phyloP scores from a whole-genome alignment of 2,888 invertebrate species.

The Pterostichus niger region DNA sequence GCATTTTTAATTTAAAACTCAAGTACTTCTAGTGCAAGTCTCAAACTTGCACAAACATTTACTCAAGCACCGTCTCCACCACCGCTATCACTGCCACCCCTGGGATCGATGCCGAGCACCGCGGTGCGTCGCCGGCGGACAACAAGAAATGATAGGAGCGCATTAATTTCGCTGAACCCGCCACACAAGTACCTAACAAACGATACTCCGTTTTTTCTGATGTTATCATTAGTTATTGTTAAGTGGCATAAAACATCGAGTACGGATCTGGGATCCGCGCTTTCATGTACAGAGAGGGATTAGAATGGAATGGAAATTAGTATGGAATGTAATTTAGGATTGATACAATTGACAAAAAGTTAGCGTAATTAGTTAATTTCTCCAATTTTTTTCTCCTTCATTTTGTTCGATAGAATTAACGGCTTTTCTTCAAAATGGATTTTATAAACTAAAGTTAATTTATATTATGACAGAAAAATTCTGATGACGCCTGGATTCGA shows the following conservation, averaged over 20 bases:
- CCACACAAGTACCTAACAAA: conserved; percentile 60
- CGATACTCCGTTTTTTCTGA: conserved; percentile 60
- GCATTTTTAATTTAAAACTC: conserved; percentile 9
- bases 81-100: neutral
- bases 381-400: too few species aligned
- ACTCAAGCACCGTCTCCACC: conserved; percentile 20
- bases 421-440: too few species aligned
- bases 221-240: conserved; percentile 64
- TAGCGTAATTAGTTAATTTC: too few species aligned
- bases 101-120: conserved; percentile 1
- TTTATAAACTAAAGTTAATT: too few species aligned
- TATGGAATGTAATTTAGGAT: too few species aligned
- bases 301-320: too few species aligned
- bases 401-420: too few species aligned
- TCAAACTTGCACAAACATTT: conserved; percentile 19
- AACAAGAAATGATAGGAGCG: conserved; percentile 63
- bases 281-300: too few species aligned
- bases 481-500: too few species aligned
- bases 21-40: neutral
- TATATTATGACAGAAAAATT: too few species aligned
- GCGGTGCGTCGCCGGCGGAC: conserved; percentile 38
- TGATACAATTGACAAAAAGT: too few species aligned
- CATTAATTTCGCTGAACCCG: conserved; percentile 35
- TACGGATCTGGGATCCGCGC: neutral
- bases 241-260: conserved; percentile 60